A percentile compares a stretch with the other conserved stretches of the same genome.
phyloP scores from a whole-genome alignment of 2,113 vertebrate species.

The Gadus chalcogrammus region DNA sequence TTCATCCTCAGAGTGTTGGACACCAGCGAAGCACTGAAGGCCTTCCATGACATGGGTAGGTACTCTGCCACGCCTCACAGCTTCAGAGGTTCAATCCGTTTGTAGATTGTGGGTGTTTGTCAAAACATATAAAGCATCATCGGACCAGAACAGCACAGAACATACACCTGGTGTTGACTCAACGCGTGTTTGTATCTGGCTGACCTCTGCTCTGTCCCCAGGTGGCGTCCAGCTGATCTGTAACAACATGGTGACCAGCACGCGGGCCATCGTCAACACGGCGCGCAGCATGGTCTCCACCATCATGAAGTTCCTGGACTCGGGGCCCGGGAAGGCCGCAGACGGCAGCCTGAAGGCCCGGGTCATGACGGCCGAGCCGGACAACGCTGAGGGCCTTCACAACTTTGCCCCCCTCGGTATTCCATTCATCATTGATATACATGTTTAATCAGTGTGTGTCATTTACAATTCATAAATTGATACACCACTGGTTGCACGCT shows the following conservation, averaged over 20 bases:
- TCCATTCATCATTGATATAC: too few species aligned
- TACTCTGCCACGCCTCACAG: not conserved
- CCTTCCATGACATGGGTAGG: conserved; percentile 98
- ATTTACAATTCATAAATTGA: too few species aligned
- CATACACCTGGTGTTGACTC: too few species aligned
- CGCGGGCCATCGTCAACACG: conserved; percentile 96
- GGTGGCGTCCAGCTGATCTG: conserved; percentile 98
- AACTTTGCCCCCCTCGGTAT: conserved; percentile 96
- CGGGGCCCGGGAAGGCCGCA: conserved; percentile 87
- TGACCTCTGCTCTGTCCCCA: conserved; percentile 37
- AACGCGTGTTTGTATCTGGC: not conserved
- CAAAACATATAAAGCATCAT: too few species aligned
- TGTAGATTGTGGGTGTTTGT: too few species aligned
- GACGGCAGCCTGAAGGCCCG: conserved; percentile 93
- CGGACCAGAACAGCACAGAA: too few species aligned
- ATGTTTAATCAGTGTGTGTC: too few species aligned
- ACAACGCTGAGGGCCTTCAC: conserved; percentile 97
- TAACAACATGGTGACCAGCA: conserved; percentile 99
- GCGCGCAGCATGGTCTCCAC: conserved; percentile 99
- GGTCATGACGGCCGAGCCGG: conserved; percentile 93
- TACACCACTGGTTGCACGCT: too few species aligned
- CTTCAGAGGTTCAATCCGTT: too few species aligned
- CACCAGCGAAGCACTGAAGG: conserved; percentile 95
- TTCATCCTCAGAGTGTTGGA: conserved; percentile 97
- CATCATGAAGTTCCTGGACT: conserved; percentile 99